Evolutionary conservation across 1,140 invertebrate genomes (phyloP), one percentile per base, ranked within the genome.

Genomic region (Drosophila sproati): DNA sequence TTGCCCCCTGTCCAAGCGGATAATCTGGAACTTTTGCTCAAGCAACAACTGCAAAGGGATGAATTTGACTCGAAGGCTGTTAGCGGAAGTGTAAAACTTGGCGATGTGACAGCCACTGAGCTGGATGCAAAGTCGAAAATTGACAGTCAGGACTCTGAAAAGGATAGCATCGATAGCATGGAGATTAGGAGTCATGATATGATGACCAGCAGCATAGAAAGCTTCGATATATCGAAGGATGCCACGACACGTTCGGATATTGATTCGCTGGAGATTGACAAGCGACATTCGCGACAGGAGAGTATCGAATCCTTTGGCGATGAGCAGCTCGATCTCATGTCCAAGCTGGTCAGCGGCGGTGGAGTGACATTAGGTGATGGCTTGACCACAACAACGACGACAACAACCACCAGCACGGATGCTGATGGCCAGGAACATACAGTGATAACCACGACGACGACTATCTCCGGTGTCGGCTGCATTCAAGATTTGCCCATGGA

Each of bases 151-250:
- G 82, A 83, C 29, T 91, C 88, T 0, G 92, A 93, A 29, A 92
- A 93, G 60, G 94, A 93, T n/a, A 95, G 94, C 73, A 93, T 94
- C 8, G 94, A 95, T 76, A 95, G 94, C 79, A 91, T 95, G 74
- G 94, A 95, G 59, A 93, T 94, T 75, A 93, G 93, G 43, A 92
- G 93, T 74, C 85, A 93, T 32, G 94, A 95, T 78, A 82, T 94
- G 63, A 94, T 95, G 94, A 94, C 94, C 8, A 94, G 94, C 54
- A 95, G 94, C 85, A 94, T 94, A 6, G 95, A 95, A 83, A 95
- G 94, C 43, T 94, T 95, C 64, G 95, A 96, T 83, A 93, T 94
- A n/a, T 92, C 92, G 0, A 92, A 92, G 50, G 92, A 92, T 63
- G 91, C 80, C 1, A 85, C 91, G 10, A 75, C 88, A 68, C 76